A percentile compares a stretch with the other conserved stretches of the same genome.
Conservation (phyloP, 1,140 invertebrate genomes). For the Bursaphelenchus mucronatus region DNA sequence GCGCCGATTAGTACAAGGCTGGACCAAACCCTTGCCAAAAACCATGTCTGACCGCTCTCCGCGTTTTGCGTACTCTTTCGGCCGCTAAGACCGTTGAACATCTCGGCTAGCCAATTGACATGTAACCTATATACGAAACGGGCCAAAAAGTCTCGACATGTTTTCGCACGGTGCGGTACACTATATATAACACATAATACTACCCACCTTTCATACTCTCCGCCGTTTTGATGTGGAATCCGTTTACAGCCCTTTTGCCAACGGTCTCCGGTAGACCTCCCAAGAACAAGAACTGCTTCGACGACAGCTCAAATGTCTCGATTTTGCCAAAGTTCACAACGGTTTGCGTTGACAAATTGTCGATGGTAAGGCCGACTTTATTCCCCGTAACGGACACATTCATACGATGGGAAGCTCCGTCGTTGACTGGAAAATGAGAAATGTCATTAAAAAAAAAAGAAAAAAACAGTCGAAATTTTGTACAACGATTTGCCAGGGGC, state of each 20-base stretch:
- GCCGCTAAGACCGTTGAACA: too few species aligned
- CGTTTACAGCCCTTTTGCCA: constrained; percentile 76
- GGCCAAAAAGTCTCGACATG: too few species aligned
- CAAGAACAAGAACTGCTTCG: constrained; percentile 76
- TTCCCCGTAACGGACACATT: constrained; percentile 84
- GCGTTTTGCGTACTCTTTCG: too few species aligned
- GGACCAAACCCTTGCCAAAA: too few species aligned
- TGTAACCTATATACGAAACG: too few species aligned
- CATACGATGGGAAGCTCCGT: constrained; percentile 79
- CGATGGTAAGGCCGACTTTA: constrained; percentile 86
- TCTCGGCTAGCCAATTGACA: too few species aligned
- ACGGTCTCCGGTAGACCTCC: constrained; percentile 80
- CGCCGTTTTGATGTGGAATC: constrained; percentile 86
- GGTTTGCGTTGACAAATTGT: constrained; percentile 76
- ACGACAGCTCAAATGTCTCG: constrained; percentile 75
- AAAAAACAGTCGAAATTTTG: too few species aligned
- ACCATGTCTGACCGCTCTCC: too few species aligned
- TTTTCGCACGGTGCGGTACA: too few species aligned
- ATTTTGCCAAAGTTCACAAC: constrained; percentile 88
- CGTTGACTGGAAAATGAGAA: constrained; percentile 69
- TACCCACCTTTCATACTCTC: constrained; percentile 82
- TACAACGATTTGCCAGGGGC: background rate
- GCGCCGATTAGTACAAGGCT: too few species aligned
- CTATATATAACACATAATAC: too few species aligned
- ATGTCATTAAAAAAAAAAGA: constrained; percentile 22